phyloP scores from a whole-genome alignment of 2,797 vertebrate species.

The Emydoidea blandingii region DNA sequence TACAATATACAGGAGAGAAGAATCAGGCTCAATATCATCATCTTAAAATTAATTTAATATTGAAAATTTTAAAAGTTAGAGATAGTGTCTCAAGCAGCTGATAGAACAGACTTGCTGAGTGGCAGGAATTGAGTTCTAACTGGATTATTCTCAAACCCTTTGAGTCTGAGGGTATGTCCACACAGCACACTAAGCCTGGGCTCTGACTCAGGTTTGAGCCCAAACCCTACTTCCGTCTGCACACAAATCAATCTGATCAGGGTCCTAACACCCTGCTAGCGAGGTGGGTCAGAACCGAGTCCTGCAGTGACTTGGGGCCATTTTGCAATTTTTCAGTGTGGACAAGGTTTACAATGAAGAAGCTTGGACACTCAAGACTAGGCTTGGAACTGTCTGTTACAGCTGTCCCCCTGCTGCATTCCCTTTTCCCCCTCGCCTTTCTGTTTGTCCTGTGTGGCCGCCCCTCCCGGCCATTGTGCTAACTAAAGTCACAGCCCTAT shows the following conservation, averaged over 20 bases:
- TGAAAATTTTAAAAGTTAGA: background rate
- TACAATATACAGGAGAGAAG: fast-evolving
- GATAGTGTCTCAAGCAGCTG: background rate
- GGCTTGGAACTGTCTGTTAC: background rate
- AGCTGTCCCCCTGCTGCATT: too few relatives aligned
- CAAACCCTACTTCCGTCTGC: too few relatives aligned
- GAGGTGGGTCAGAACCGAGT: too few relatives aligned
- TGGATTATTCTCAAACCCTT: background rate
- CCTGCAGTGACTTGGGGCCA: too few relatives aligned
- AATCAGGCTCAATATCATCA: fast-evolving
- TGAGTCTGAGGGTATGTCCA: background rate
- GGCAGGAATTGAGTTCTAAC: background rate
- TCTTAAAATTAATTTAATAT: fast-evolving
- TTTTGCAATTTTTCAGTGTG: background rate
- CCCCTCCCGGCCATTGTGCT: too few relatives aligned
- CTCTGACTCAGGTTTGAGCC: too few relatives aligned
- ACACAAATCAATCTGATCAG: too few relatives aligned
- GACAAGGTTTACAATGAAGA: background rate
- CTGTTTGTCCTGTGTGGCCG: too few relatives aligned
- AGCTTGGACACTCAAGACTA: background rate
- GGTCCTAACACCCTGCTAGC: too few relatives aligned
- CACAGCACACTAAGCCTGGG: background rate
- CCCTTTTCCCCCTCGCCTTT: too few relatives aligned
- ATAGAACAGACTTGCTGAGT: background rate
- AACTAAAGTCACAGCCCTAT: too few relatives aligned